These are phyloP conservation scores for Macrotis lagotis DNA, from an alignment of 2,113 vertebrate genomes.

Conservation along the genomic window DNA sequence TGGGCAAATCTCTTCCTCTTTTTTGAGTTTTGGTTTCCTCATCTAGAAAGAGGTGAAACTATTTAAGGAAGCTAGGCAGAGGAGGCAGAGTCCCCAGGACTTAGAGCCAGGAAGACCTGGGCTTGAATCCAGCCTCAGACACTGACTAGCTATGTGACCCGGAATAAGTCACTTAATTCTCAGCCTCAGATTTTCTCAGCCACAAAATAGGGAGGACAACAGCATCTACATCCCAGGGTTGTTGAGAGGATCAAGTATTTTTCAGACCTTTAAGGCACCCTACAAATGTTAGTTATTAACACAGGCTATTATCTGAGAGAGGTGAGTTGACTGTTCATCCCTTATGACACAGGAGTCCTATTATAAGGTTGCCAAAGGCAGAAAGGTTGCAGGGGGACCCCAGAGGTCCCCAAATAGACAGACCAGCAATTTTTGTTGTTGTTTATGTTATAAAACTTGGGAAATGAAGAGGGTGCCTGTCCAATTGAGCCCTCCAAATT, in stretches of 20 bases:
- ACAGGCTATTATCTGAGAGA: background rate
- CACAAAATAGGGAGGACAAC: background rate
- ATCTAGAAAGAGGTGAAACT: background rate
- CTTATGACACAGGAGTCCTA: background rate
- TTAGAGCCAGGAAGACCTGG: background rate
- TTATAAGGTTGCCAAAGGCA: background rate
- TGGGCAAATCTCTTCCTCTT: background rate
- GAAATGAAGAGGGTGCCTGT: background rate
- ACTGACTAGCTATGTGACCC: background rate
- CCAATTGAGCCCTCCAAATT: background rate
- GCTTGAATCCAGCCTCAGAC: background rate
- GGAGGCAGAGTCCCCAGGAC: background rate
- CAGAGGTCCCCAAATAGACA: background rate
- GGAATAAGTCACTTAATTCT: background rate
- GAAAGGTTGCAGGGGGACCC: no score
- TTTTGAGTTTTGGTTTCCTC: background rate
- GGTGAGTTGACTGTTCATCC: background rate
- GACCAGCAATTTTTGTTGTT: no score
- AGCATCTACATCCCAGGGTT: background rate
- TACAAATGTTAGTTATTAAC: background rate
- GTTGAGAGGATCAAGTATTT: background rate
- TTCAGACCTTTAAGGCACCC: background rate
- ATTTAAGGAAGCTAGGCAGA: background rate
- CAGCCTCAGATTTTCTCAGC: background rate
- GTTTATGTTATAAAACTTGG: background rate